Conservation (phyloP, 2,797 vertebrate genomes). For the Anguilla pacifica region DNA sequence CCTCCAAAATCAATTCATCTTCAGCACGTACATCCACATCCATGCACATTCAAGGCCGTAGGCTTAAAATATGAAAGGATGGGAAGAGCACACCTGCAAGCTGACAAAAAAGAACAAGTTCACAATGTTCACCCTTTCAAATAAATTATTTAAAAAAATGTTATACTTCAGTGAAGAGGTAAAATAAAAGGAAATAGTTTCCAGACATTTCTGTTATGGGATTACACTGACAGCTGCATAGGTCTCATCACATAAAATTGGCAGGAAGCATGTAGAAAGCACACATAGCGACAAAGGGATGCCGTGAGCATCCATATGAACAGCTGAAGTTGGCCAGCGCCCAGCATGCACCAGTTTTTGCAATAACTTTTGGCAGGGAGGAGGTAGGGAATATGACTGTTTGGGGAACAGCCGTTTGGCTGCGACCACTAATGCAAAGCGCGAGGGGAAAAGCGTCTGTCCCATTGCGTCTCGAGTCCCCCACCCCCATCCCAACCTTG, state of each 20-base stretch:
- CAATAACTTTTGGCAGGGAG: neutral
- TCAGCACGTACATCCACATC: neutral
- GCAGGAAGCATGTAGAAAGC: neutral
- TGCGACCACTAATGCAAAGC: constrained; percentile 62
- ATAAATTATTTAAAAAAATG: neutral
- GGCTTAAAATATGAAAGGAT: neutral
- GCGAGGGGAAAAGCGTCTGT: constrained; percentile 65
- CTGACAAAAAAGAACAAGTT: neutral
- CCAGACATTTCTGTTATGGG: constrained; percentile 3
- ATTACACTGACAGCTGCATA: constrained; percentile 12
- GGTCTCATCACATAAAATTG: neutral
- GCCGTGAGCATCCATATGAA: constrained; percentile 12
- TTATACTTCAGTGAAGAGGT: neutral
- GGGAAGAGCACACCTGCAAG: neutral
- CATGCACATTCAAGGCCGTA: neutral
- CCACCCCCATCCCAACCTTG: constrained; percentile 61
- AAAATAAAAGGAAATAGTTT: constrained; percentile 16
- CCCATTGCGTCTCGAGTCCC: constrained; percentile 52
- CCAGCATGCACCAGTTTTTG: constrained; percentile 6
- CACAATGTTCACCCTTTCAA: neutral
- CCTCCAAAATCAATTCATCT: constrained; percentile 2
- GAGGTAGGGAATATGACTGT: neutral
- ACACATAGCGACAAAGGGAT: constrained; percentile 14
- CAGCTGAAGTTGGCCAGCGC: neutral
- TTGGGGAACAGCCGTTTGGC: constrained; percentile 39